Evolutionary conservation across 2,113 vertebrate species (phyloP).

Genomic region (Cepphus grylle): DNA sequence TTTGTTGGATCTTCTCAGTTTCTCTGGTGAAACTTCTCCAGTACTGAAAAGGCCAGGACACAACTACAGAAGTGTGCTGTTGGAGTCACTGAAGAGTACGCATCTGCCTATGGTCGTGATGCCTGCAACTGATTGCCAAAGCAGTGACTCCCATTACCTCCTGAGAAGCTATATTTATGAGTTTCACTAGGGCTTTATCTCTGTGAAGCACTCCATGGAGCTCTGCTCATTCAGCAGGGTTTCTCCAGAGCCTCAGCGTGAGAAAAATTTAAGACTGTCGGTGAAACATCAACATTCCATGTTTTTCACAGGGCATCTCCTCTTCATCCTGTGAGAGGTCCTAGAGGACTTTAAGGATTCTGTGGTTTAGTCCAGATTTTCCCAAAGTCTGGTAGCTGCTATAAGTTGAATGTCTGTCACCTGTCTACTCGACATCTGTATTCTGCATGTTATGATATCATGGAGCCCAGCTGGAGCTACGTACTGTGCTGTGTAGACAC

Average conservation of each 20-base stretch:
- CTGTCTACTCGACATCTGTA: not conserved
- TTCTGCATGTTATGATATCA: not conserved
- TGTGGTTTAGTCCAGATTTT: not conserved
- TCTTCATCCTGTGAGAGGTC: not conserved
- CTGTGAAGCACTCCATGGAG: not conserved
- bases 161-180: not conserved
- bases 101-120: accelerated
- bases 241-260: not conserved
- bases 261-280: not conserved
- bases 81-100: not conserved
- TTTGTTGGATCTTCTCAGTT: not conserved
- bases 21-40: not conserved
- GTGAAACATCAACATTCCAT: not conserved
- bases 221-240: not conserved
- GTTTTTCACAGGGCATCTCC: not conserved
- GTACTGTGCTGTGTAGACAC: not conserved
- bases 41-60: not conserved
- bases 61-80: not conserved
- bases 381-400: not conserved
- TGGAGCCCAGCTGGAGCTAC: not conserved
- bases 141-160: not conserved
- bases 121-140: not conserved
- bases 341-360: not conserved
- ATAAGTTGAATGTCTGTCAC: not conserved
- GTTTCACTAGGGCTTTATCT: not conserved